Evolutionary conservation across 1,140 invertebrate genomes (phyloP).

Genomic region (Dermatophagoides farinae): DNA sequence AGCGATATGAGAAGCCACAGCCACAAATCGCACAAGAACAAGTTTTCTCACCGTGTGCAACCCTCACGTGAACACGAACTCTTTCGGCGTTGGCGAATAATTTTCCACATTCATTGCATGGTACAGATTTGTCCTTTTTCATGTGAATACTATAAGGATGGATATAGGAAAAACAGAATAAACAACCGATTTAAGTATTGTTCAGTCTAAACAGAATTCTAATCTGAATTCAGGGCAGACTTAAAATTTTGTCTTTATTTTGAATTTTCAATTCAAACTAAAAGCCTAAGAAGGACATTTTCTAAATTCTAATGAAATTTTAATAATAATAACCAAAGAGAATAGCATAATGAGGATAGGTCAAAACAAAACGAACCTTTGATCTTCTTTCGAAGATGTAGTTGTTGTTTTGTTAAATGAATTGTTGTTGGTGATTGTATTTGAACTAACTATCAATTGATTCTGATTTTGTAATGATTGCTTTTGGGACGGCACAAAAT

Average conservation of each 20-base stretch:
- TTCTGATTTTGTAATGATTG: no score
- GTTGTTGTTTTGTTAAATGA: neutral
- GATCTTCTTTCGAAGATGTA: neutral
- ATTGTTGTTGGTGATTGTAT: neutral
- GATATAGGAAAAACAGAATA: neutral
- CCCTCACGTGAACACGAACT: conserved; percentile 20
- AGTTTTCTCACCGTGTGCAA: conserved; percentile 20
- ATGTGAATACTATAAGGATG: conserved; percentile 15
- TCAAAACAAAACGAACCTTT: conserved; percentile 3
- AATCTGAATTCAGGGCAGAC: no score
- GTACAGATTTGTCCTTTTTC: conserved; percentile 20
- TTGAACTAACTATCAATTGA: no score
- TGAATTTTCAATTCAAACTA: neutral
- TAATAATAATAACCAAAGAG: no score
- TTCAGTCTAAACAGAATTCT: no score
- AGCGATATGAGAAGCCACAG: conserved; percentile 21
- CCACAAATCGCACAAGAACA: conserved; percentile 22
- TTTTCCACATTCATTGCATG: conserved; percentile 21
- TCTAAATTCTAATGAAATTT: no score
- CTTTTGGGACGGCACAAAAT: conserved; percentile 7
- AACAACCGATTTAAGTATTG: no score
- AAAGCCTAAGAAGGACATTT: no score
- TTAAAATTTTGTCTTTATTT: no score
- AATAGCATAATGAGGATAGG: neutral
- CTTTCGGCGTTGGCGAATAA: conserved; percentile 20